phyloP scores from a whole-genome alignment of 2,888 invertebrate genomes.

The Baronia brevicornis region DNA sequence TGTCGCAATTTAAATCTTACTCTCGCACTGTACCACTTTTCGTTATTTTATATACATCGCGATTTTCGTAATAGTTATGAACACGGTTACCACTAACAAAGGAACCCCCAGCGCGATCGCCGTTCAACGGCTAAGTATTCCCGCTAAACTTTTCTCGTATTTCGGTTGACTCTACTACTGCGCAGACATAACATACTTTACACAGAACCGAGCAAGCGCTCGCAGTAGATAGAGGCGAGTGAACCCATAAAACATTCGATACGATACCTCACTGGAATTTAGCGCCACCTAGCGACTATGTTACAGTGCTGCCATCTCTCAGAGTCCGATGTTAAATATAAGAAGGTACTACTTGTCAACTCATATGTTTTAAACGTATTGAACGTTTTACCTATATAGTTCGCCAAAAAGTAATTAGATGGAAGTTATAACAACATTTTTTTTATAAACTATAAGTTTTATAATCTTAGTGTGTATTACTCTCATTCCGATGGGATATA shows the following conservation, averaged over 20 bases:
- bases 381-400: too few relatives aligned
- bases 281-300: constrained; percentile 39
- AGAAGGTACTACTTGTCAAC: too few relatives aligned
- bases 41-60: constrained; percentile 58
- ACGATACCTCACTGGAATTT: constrained; percentile 15
- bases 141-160: constrained; percentile 29
- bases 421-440: too few relatives aligned
- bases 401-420: too few relatives aligned
- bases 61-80: constrained; percentile 46
- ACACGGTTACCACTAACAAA: constrained; percentile 31
- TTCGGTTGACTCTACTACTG: constrained; percentile 28
- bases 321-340: constrained; percentile 10
- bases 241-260: constrained; percentile 57
- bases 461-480: too few relatives aligned
- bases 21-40: constrained; percentile 54
- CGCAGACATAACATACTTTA: constrained; percentile 38
- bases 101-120: constrained; percentile 63
- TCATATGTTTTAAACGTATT: too few relatives aligned
- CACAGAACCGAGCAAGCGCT: constrained; percentile 22
- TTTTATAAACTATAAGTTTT: too few relatives aligned
- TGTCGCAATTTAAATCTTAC: constrained; percentile 37
- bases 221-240: constrained; percentile 48
- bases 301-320: constrained; percentile 8
- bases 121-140: constrained; percentile 62
- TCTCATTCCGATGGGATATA: too few relatives aligned